Evolutionary conservation across 2,113 vertebrate genomes (phyloP).

Genomic region (Centropus bengalensis): DNA sequence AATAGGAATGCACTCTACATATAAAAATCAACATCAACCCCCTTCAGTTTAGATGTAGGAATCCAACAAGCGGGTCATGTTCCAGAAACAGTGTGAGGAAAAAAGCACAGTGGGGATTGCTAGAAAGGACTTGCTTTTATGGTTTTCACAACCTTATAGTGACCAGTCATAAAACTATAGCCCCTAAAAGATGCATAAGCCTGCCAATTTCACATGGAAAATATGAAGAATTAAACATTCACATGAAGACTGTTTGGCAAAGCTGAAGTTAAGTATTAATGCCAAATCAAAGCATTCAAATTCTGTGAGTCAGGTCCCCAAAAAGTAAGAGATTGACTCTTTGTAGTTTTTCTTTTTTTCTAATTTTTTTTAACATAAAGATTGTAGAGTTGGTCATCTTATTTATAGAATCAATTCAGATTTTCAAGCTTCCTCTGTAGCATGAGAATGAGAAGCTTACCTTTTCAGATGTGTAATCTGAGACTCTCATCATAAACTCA

Average conservation of each 20-base stretch:
- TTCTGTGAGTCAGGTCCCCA: not conserved
- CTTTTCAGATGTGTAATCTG: not conserved
- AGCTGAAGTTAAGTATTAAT: not conserved
- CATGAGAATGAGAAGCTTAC: not conserved
- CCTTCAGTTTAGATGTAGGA: not conserved
- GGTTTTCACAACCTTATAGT: not conserved
- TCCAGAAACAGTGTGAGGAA: not conserved
- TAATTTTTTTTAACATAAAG: not conserved
- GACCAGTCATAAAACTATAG: not conserved
- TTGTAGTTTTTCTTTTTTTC: too few relatives aligned
- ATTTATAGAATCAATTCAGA: not conserved
- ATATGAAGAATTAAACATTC: not conserved
- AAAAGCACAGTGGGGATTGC: not conserved
- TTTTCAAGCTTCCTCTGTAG: not conserved
- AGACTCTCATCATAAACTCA: not conserved
- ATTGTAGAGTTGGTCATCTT: not conserved
- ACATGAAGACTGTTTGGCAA: not conserved
- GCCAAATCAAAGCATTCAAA: not conserved
- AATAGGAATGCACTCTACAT: not conserved
- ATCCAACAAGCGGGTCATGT: not conserved
- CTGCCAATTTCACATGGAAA: not conserved
- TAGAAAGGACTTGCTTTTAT: not conserved
- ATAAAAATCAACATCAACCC: not conserved
- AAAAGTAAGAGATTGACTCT: not conserved
- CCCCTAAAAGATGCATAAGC: not conserved